Base-by-base conservation (phyloP, 2,888 invertebrate species). In the Microctonus aethiopoides region DNA sequence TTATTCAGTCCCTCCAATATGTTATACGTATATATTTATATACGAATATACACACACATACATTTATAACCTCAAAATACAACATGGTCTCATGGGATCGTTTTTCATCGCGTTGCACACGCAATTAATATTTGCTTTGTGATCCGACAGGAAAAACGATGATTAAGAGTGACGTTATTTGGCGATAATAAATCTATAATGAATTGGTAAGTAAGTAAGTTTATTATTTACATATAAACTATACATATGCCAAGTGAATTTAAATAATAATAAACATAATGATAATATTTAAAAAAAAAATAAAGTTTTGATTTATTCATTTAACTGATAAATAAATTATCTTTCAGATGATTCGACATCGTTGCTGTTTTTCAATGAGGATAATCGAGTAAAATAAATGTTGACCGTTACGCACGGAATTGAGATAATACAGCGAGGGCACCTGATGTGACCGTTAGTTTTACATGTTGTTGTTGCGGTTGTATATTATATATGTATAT, bases 131-230 rank as follows among this genome's bases (percentile, higher is more conserved):
- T 54, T 26, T 32, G 26, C 60, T 51, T 60, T 67, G 61, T 59
- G 66, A n/a, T 70, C 60, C 66, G 68, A 59, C 73, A 73, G 73
- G 70, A 73, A 63, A 71, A 34, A 62, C 39, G 51, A 66, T 67
- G 68, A 72, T 72, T 72, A 68, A 73, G 73, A 73, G 68, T 73
- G 73, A 73, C 73, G 62, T 59, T 16, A 46, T 46, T 46, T 46
- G 46, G 6, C 20, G 7, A 46, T 46, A 46, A 46, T n/a, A 46
- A 46, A 46, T 46, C 16, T n/a, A 46, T 46, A n/a, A 46, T 16
- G 16, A 46, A 46, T 46, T 16, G n/a, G 39, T 39, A 9, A 20
- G 9, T 20, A 5, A 16, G 7, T n/a, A 7, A 29, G 4, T 29
- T 7, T 16, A 46, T 39, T 39, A 39, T n/a, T 39, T 2, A 39